These are phyloP conservation scores for Tetragonula clypearis DNA, from an alignment of 1,140 invertebrate genomes.

Conservation along the genomic window DNA sequence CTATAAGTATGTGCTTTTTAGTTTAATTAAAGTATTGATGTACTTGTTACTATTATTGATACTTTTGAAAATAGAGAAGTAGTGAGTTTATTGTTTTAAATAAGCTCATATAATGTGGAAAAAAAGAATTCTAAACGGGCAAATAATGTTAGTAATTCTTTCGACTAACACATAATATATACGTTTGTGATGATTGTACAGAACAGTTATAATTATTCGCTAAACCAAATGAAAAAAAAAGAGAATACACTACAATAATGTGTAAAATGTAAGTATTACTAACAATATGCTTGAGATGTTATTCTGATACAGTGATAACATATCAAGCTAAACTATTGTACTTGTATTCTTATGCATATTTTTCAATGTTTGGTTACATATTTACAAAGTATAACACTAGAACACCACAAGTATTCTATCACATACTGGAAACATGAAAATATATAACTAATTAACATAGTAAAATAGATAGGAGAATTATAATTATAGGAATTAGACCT, in stretches of 20 bases:
- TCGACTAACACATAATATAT: conserved; percentile 17
- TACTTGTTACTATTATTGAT: conserved; percentile 42
- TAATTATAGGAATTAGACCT: conserved; percentile 51
- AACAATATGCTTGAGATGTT: conserved; percentile 20
- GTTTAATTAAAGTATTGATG: conserved; percentile 11
- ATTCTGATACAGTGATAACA: conserved; percentile 11
- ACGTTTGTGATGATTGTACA: conserved; percentile 34
- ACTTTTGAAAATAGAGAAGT: conserved; percentile 55
- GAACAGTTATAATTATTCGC: conserved; percentile 1
- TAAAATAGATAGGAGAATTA: conserved; percentile 31
- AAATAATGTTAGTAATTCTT: conserved; percentile 23
- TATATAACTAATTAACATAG: conserved; percentile 54
- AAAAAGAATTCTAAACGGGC: conserved; percentile 5
- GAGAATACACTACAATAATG: not conserved
- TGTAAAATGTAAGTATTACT: conserved; percentile 10
- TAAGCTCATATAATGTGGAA: conserved; percentile 10
- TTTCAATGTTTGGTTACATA: conserved; percentile 60
- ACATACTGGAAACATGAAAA: conserved; percentile 42
- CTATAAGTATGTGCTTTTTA: conserved; percentile 24
- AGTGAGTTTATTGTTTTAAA: conserved; percentile 20
- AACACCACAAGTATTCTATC: conserved; percentile 64
- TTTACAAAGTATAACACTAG: conserved; percentile 58
- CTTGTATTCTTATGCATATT: conserved; percentile 54
- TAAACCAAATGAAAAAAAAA: not conserved
- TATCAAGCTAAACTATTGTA: conserved; percentile 43